A percentile compares a stretch with the other conserved stretches of the same genome.
Conservation (phyloP, 1,140 invertebrate genomes). For the Chionoecetes opilio region DNA sequence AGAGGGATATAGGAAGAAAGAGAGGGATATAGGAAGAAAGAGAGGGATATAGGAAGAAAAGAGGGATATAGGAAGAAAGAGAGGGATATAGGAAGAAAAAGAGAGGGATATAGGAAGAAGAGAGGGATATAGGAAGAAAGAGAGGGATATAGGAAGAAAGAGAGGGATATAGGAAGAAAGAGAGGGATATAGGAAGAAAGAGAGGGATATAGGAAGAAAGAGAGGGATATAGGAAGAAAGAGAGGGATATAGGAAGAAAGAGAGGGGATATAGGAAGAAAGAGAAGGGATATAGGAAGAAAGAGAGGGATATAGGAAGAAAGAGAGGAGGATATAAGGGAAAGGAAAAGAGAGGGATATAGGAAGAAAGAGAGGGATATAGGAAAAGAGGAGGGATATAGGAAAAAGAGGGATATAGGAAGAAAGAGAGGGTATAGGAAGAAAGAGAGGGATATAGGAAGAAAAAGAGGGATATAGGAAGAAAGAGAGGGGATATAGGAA, state of each 20-base stretch:
- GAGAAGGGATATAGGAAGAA: not conserved
- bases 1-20: not conserved
- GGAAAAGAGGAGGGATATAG: not conserved
- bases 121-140: not conserved
- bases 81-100: not conserved
- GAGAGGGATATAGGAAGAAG: too few relatives aligned
- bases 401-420: not conserved
- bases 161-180: not conserved
- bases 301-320: too few relatives aligned
- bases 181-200: not conserved
- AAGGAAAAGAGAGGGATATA: not conserved
- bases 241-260: not conserved
- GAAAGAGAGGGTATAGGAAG: not conserved
- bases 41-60: not conserved
- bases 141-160: not conserved
- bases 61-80: too few relatives aligned
- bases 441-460: not conserved
- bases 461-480: not conserved
- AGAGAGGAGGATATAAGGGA: not conserved
- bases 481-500: too few relatives aligned
- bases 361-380: not conserved
- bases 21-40: too few relatives aligned
- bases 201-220: not conserved
- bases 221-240: not conserved
- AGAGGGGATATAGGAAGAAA: not conserved